Evolutionary conservation across 2,113 vertebrate genomes (phyloP).

Genomic region (Alligator sinensis): DNA sequence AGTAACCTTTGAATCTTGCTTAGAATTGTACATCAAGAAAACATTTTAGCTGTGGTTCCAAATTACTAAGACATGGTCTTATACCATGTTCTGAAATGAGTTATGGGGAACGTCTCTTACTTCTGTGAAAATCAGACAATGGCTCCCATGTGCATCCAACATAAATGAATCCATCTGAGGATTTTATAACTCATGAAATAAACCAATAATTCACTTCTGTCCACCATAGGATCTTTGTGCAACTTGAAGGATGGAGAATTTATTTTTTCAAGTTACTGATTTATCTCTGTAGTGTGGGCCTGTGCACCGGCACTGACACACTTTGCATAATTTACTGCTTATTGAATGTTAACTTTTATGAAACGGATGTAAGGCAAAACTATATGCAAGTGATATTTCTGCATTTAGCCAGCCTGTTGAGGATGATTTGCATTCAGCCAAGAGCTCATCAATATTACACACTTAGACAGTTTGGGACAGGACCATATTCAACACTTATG

Average conservation of each 20-base stretch:
- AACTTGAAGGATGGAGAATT: not conserved
- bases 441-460: not conserved
- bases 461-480: not conserved
- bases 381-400: not conserved
- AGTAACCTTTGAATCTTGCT: not conserved
- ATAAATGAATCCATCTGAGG: not conserved
- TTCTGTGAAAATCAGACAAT: not conserved
- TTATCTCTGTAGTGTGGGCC: not conserved
- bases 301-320: not conserved
- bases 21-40: not conserved
- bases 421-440: not conserved
- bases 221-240: not conserved
- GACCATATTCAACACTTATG: not conserved
- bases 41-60: not conserved
- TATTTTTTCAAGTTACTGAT: not conserved
- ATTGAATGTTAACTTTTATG: not conserved
- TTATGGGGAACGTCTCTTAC: not conserved
- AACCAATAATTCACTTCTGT: constrained; percentile 5
- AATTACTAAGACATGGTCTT: not conserved
- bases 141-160: not conserved
- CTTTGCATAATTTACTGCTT: not conserved
- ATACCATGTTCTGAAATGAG: not conserved
- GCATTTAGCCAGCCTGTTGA: not conserved
- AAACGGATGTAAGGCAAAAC: not conserved
- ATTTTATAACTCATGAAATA: not conserved